Base-by-base conservation (phyloP, 2,797 vertebrate genomes). In the Hyperoplus lanceolatus region DNA sequence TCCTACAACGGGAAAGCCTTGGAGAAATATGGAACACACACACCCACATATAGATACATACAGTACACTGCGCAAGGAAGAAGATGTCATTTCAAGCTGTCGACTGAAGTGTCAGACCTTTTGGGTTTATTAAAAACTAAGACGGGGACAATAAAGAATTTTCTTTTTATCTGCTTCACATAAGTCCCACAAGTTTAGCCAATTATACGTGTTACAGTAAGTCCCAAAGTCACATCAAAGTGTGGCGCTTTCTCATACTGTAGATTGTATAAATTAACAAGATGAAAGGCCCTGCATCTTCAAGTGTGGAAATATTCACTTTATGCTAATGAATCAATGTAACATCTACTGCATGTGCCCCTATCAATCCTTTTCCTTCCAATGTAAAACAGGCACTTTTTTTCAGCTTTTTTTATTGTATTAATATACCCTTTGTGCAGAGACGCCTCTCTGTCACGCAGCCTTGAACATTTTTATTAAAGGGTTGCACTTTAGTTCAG, bases 391-490 rank as follows among this genome's bases (percentile, higher is more conserved):
- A 16, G 42, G 11, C 55, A 58, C 61, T 29, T 29, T 29, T 51
- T 29, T 61, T 4, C 41, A 18, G 15, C 36, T 70, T 49, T 16
- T 13, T n/a, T 61, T 51, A 61, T 72, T 69, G 7, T 62, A 8
- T 62, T 49, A 2, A 55, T 56, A 57, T 39, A 10, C 41, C 59
- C 42, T 29, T 29, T 18, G 8, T 9, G 50, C 38, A 43, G 29
- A 15, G 45, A 38, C 39, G 29, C 46, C 55, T 70, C 18, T 67
- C 4, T 59, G 50, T 70, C 53, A 68, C 43, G 18, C 57, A 79
- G 42, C 42, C 62, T 74, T 64, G 36, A 29, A 77, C 64, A 49
- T 75, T 75, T 60, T 80, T 55, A 75, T 53, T 66, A 48, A 75
- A 79, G 64, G 16, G 14, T 36, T 67, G 48, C 64, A 62, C 57